A percentile compares a stretch with the other conserved stretches of the same genome.
phyloP scores from a whole-genome alignment of 37 sponge, comb jelly and placozoan genomes.

The Crambe crambe region DNA sequence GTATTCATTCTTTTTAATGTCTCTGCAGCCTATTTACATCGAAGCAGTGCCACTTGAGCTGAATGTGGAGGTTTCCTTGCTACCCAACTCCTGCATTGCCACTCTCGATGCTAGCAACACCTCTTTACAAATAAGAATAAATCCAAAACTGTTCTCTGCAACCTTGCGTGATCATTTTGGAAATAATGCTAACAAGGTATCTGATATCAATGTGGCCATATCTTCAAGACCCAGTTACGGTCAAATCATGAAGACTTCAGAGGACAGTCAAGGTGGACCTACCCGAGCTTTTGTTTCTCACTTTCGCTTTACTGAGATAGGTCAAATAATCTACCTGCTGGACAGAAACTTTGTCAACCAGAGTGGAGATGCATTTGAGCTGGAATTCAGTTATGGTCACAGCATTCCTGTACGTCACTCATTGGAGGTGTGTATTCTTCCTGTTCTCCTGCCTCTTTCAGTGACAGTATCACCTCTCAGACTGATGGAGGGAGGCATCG shows the following conservation, averaged over 20 bases:
- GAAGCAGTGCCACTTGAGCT: conserved; percentile 25
- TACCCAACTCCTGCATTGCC: conserved; percentile 8
- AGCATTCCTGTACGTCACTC: neutral
- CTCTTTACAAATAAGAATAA: neutral
- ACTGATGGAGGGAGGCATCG: neutral
- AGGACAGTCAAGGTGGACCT: neutral
- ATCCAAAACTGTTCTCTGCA: neutral
- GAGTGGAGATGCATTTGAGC: conserved; percentile 10
- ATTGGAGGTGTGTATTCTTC: conserved; percentile 49
- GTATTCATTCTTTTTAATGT: too few relatives aligned
- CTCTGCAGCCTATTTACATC: conserved; percentile 25
- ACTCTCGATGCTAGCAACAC: conserved; percentile 5
- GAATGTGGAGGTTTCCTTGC: neutral
- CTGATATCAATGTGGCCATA: neutral
- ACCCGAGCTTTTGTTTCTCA: neutral
- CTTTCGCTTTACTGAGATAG: conserved; percentile 2
- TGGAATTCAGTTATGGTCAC: conserved; percentile 45
- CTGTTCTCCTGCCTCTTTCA: conserved; percentile 34
- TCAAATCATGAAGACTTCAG: neutral
- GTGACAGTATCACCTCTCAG: neutral
- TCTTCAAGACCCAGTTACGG: neutral
- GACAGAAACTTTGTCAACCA: neutral
- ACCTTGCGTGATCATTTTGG: neutral
- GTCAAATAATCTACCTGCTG: conserved; percentile 5
- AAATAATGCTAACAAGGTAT: conserved; percentile 10